Base-by-base conservation (phyloP, 2,113 vertebrate genomes). In the Tenebrosternarchus preto region DNA sequence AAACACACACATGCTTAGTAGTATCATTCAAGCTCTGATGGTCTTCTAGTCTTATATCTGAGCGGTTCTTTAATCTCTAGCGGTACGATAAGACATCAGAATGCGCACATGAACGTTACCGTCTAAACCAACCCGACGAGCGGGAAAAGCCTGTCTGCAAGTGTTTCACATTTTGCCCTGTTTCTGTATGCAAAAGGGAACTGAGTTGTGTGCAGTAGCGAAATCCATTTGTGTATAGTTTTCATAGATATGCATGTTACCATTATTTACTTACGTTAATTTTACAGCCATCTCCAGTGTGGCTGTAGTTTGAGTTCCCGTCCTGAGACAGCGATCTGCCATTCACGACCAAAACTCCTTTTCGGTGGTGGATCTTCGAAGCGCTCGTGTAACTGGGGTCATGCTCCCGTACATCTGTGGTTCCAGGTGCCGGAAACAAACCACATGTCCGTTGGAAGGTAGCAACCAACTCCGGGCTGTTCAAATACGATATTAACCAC, bases 391-490 rank as follows among this genome's bases (percentile, higher is more conserved):
- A 59, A 2, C 22, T 15, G 43, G 43, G 43, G 9, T 50, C 43
- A 15, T 50, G 43, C 11, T 12, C 43, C 43, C 43, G 43, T 12
- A 50, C 43, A 2, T 12, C 43, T 33, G 31, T n/a, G 56, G 57
- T 69, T 56, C 46, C n/a, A 31, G 61, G 31, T 15, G 25, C 46
- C 6, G 90, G 92, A 75, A 93, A 92, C 73, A 98, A 93, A 33
- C 97, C 97, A 82, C 96, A 98, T 86, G 80, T 80, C 64, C 93
- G 94, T 91, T 98, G 97, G 88, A 98, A 98, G 39, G 92, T 88
- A 68, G 95, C 95, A 77, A 98, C 95, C 1, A 94, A 92, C 83
- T 93, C 93, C 3, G 95, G 90, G 78, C 93, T 92, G n/a, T 91
- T 88, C 57, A 97, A 91, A 74, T 89, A 88, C 55, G 85, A 72